These are phyloP conservation scores for Tetragonula carbonaria DNA, from an alignment of 2,888 invertebrate species.

Conservation along the genomic window DNA sequence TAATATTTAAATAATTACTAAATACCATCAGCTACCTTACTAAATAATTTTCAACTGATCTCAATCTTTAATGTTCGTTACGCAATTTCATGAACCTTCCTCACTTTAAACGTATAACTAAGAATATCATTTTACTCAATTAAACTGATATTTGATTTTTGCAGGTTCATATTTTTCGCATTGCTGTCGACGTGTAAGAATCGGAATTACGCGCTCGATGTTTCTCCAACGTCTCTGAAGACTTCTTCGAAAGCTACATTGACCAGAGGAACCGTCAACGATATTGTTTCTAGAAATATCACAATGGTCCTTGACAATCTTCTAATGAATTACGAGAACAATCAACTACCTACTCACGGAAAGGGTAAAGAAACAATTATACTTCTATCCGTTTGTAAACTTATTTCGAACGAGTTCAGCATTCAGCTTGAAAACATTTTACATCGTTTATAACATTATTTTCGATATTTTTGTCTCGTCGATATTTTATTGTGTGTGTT, in stretches of 20 bases:
- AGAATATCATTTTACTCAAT: no score
- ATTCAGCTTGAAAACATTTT: no score
- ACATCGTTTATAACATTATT: no score
- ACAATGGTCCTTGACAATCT: conserved; percentile 93
- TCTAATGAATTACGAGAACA: conserved; percentile 95
- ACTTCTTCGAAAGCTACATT: conserved; percentile 70
- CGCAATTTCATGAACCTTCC: no score
- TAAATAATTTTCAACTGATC: no score
- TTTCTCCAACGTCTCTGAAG: not conserved
- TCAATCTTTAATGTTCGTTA: no score
- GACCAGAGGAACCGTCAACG: conserved; percentile 86
- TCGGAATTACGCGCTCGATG: conserved; percentile 59
- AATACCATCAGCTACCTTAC: no score
- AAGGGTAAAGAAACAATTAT: conserved; percentile 86
- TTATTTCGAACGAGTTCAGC: no score
- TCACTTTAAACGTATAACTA: no score
- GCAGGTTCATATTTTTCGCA: conserved; percentile 55
- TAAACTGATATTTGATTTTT: not conserved
- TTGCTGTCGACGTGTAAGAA: conserved; percentile 71
- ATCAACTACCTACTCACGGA: conserved; percentile 94
- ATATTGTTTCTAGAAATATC: conserved; percentile 92
- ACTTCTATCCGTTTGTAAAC: not conserved
- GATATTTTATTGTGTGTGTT: no score
- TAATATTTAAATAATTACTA: no score
- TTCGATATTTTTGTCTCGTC: no score